Evolutionary conservation across 1,140 invertebrate species (phyloP).

Genomic region (Mamestra configurata): DNA sequence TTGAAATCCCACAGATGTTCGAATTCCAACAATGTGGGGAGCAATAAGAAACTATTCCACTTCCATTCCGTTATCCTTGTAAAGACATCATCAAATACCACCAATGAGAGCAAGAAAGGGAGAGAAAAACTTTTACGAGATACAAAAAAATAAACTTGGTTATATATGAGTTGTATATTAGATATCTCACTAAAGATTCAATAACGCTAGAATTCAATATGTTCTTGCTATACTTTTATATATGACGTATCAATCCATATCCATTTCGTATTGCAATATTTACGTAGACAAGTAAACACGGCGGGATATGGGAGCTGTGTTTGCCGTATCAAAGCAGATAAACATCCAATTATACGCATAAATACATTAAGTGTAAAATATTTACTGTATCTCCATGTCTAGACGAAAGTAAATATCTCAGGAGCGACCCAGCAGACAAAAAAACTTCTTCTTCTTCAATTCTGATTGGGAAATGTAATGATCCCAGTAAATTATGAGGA

Average conservation of each 20-base stretch:
- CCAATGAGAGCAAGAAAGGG: slow-evolving; percentile 24
- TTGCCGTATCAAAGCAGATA: not conserved
- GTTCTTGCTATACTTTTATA: not conserved
- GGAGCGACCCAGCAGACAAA: too few relatives aligned
- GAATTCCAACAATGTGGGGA: slow-evolving; percentile 48
- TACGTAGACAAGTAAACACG: slow-evolving; percentile 9
- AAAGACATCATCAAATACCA: slow-evolving; percentile 54
- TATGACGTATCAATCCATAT: not conserved
- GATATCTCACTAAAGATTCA: slow-evolving; percentile 21
- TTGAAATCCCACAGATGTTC: slow-evolving; percentile 51
- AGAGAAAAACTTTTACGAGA: not conserved
- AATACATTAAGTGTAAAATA: not conserved
- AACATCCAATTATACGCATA: not conserved
- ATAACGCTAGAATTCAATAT: slow-evolving; percentile 4
- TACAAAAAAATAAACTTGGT: slow-evolving; percentile 16
- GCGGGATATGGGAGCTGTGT: not conserved
- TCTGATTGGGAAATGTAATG: too few relatives aligned
- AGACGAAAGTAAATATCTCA: too few relatives aligned
- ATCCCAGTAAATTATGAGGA: too few relatives aligned
- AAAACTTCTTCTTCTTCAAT: too few relatives aligned
- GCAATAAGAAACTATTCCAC: slow-evolving; percentile 59
- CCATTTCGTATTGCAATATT: slow-evolving; percentile 12
- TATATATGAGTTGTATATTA: not conserved
- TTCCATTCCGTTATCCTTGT: slow-evolving; percentile 51
- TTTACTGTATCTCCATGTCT: not conserved